These are phyloP conservation scores for Dryococelus australis DNA, from an alignment of 2,888 invertebrate genomes.

Conservation along the genomic window DNA sequence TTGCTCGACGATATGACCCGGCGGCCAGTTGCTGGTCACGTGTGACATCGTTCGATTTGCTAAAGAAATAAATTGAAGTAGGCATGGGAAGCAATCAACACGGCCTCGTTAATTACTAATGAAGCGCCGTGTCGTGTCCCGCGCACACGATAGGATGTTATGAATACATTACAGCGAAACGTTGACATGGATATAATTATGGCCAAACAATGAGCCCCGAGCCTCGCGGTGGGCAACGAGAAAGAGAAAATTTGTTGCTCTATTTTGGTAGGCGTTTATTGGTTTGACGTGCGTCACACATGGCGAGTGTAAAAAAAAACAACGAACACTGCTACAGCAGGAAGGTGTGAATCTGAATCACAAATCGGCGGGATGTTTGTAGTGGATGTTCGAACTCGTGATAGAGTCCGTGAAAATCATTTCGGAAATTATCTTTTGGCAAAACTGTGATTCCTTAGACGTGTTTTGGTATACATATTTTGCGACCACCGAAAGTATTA, in stretches of 20 bases:
- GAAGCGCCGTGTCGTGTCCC: neutral
- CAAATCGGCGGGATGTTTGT: neutral
- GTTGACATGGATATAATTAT: conserved; percentile 16
- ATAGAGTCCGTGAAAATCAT: no score
- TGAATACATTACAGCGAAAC: conserved; percentile 8
- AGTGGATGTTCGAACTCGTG: neutral
- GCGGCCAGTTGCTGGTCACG: neutral
- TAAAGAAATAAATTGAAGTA: neutral
- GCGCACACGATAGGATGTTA: neutral
- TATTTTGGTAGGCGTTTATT: neutral
- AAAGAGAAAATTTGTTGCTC: neutral
- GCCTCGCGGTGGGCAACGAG: neutral
- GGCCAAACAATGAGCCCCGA: neutral
- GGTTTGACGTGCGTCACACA: neutral
- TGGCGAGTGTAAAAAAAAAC: neutral
- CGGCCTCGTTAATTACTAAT: neutral
- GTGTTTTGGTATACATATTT: no score
- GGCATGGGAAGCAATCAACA: neutral
- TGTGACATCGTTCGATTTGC: neutral
- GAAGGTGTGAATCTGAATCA: neutral
- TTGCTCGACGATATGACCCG: neutral
- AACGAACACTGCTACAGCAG: neutral
- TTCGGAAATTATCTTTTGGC: no score
- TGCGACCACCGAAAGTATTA: no score
- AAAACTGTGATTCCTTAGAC: no score